Conservation (phyloP, 2,888 invertebrate genomes). For the Leptopterna dolabrata region DNA sequence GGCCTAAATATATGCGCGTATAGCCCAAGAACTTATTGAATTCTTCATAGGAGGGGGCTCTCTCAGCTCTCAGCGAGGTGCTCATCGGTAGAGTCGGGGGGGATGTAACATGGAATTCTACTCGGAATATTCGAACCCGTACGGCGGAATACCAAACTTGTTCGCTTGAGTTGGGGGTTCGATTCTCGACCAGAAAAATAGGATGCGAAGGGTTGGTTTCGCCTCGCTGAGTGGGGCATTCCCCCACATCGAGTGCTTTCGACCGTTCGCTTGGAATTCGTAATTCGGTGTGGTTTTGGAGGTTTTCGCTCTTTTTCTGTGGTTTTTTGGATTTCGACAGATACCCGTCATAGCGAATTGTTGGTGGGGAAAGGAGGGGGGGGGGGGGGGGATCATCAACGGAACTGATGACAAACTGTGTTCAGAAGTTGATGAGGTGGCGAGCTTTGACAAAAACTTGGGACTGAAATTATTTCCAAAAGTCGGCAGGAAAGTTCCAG, state of each 20-base stretch:
- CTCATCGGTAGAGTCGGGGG: background rate
- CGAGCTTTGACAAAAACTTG: no score
- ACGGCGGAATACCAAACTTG: constrained; percentile 46
- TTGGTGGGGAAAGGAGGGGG: no score
- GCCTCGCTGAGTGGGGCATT: background rate
- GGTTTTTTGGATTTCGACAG: no score
- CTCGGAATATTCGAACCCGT: constrained; percentile 45
- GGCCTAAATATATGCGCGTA: constrained; percentile 36
- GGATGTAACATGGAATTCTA: constrained; percentile 47
- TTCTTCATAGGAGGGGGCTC: constrained; percentile 34
- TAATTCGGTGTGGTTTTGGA: background rate
- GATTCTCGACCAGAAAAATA: background rate
- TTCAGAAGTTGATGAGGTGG: no score
- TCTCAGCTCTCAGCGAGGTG: background rate
- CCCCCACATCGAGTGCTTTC: constrained; percentile 16
- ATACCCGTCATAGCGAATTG: no score
- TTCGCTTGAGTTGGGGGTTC: background rate
- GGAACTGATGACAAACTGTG: no score
- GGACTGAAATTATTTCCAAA: no score
- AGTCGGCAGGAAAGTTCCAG: no score
- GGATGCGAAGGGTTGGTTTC: background rate
- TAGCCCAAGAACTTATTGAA: constrained; percentile 40
- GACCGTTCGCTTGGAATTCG: background rate
- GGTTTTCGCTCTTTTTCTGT: background rate
- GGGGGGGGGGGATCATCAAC: no score